Evolutionary conservation across 2,888 invertebrate species (phyloP).

Genomic region (Embidobia sp.): DNA sequence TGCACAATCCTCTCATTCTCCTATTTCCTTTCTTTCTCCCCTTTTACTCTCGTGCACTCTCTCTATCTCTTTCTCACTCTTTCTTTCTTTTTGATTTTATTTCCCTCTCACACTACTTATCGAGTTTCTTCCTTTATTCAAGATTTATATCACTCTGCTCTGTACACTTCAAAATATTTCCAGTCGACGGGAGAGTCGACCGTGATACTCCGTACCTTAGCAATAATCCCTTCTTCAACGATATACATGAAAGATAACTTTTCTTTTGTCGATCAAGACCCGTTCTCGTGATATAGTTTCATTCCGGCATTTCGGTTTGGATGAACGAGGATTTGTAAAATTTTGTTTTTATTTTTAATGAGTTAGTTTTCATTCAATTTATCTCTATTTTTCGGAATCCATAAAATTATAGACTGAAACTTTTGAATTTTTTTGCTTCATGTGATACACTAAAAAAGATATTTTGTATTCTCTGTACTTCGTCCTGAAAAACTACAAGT

Average conservation of each 20-base stretch:
- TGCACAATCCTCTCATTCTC: slow-evolving; percentile 63
- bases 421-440: too few species aligned
- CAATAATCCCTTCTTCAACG: slow-evolving; percentile 57
- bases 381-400: too few species aligned
- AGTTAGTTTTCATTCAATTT: too few species aligned
- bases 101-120: slow-evolving; percentile 39
- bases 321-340: slow-evolving; percentile 2
- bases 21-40: slow-evolving; percentile 9
- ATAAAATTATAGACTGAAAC: too few species aligned
- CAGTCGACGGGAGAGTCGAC: slow-evolving; percentile 33
- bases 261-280: slow-evolving; percentile 45
- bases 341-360: neutral
- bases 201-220: slow-evolving; percentile 36
- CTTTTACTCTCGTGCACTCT: too few species aligned
- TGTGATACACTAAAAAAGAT: too few species aligned
- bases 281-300: slow-evolving; percentile 44
- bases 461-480: too few species aligned
- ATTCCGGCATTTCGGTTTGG: slow-evolving; percentile 38
- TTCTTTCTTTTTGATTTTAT: slow-evolving; percentile 53
- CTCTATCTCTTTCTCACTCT: neutral
- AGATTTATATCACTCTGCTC: slow-evolving; percentile 60
- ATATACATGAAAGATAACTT: slow-evolving; percentile 61
- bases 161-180: slow-evolving; percentile 61
- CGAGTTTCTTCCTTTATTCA: slow-evolving; percentile 47
- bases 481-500: too few species aligned